Conservation (phyloP, 2,797 vertebrate species). For the Characodon lateralis region DNA sequence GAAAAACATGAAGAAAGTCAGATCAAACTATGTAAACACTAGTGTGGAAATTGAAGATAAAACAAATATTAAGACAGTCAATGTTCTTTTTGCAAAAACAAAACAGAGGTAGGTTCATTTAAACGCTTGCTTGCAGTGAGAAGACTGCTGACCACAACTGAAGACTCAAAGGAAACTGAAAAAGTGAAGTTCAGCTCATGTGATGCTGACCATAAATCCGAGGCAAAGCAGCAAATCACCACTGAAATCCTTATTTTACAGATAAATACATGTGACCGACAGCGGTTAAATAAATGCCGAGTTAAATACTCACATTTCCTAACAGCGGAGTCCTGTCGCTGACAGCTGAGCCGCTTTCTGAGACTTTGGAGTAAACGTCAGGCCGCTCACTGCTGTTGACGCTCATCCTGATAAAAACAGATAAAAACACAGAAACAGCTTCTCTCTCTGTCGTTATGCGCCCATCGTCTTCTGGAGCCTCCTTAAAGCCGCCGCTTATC, state of each 20-base stretch:
- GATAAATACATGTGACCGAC: neutral
- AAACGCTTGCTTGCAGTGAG: neutral
- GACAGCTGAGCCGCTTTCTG: neutral
- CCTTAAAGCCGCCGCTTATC: slow-evolving; percentile 20
- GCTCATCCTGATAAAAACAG: slow-evolving; percentile 51
- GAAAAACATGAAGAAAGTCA: neutral
- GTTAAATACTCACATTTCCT: slow-evolving; percentile 67
- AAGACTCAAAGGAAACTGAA: slow-evolving; percentile 19
- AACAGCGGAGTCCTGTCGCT: slow-evolving; percentile 66
- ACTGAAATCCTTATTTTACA: neutral
- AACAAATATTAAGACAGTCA: neutral
- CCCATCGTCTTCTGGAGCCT: slow-evolving; percentile 11
- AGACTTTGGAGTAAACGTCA: neutral
- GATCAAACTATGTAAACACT: neutral
- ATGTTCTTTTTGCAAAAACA: neutral
- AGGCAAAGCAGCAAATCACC: neutral
- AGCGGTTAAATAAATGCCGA: neutral
- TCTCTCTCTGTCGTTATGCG: neutral
- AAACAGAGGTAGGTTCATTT: neutral
- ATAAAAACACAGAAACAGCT: neutral
- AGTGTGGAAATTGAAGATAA: neutral
- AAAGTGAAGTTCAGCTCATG: slow-evolving; percentile 14
- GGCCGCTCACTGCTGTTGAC: slow-evolving; percentile 12
- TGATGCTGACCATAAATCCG: slow-evolving; percentile 21
- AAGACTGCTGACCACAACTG: slow-evolving; percentile 38